These are phyloP conservation scores for Allacma fusca DNA, from an alignment of 2,888 invertebrate genomes.

Conservation along the genomic window DNA sequence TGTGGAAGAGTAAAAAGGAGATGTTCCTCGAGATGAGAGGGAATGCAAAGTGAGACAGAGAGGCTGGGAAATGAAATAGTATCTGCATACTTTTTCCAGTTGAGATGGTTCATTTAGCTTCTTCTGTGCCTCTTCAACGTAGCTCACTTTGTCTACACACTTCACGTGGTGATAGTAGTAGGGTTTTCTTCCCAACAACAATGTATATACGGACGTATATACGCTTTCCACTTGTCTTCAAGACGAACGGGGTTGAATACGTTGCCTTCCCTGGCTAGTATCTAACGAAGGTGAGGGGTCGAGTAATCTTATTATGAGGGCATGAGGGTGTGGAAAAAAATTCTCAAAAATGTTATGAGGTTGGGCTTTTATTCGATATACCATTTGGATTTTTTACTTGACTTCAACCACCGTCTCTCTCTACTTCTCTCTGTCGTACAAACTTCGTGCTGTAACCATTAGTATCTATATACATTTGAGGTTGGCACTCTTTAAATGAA, in stretches of 20 bases:
- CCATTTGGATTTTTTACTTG: background rate
- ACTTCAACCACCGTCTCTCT: background rate
- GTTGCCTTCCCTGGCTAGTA: conserved; percentile 4
- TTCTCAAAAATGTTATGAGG: conserved; percentile 38
- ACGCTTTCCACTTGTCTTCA: conserved; percentile 7
- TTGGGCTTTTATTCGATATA: conserved; percentile 35
- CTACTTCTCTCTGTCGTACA: background rate
- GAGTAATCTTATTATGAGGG: conserved; percentile 48
- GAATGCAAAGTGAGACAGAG: background rate
- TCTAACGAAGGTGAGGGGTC: conserved; percentile 43
- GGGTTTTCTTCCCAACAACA: no score
- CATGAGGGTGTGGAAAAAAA: conserved; percentile 46
- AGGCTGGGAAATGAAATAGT: background rate
- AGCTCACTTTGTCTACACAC: no score
- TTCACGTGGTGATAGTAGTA: no score
- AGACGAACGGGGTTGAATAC: conserved; percentile 4
- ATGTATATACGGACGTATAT: no score
- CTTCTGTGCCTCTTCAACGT: no score
- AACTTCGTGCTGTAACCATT: conserved; percentile 12
- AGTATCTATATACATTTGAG: no score
- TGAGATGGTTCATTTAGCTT: no score
- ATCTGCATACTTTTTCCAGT: no score
- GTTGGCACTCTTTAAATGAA: conserved; percentile 22
- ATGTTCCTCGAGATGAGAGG: background rate
- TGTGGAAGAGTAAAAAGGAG: no score